These are phyloP conservation scores for Doryteuthis pealeii DNA, from an alignment of 1,140 invertebrate genomes.

Conservation along the genomic window DNA sequence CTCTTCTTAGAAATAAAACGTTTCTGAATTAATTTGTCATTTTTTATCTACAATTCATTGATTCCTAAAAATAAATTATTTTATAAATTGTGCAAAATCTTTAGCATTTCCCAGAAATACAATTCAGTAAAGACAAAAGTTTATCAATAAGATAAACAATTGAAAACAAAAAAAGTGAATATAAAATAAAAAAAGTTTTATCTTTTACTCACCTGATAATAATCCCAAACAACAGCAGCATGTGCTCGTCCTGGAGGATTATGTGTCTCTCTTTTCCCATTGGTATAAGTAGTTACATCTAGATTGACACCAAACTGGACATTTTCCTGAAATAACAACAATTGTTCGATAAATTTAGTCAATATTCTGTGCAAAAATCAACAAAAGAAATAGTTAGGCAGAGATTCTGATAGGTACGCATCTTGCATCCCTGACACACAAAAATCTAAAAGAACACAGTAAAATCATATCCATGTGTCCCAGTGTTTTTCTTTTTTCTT, in stretches of 20 bases:
- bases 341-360: conserved; percentile 7
- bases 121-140: too few species aligned
- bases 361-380: not conserved
- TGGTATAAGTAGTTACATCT: conserved; percentile 83
- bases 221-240: conserved; percentile 86
- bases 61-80: too few species aligned
- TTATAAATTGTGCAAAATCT: too few species aligned
- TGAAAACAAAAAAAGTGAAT: conserved; percentile 27
- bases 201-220: conserved; percentile 66
- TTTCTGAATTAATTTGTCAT: too few species aligned
- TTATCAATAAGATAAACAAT: too few species aligned
- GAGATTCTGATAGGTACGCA: not conserved
- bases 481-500: too few species aligned
- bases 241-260: conserved; percentile 76
- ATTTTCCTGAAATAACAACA: conserved; percentile 64
- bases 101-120: too few species aligned
- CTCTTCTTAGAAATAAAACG: too few species aligned
- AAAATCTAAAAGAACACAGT: too few species aligned
- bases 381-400: not conserved
- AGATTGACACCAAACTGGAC: conserved; percentile 84
- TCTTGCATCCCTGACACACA: too few species aligned
- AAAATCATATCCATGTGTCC: too few species aligned
- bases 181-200: not conserved
- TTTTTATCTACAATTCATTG: too few species aligned
- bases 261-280: conserved; percentile 79